Evolutionary conservation across 2,888 invertebrate species (phyloP).

Genomic region (Drosophila fungiperda): DNA sequence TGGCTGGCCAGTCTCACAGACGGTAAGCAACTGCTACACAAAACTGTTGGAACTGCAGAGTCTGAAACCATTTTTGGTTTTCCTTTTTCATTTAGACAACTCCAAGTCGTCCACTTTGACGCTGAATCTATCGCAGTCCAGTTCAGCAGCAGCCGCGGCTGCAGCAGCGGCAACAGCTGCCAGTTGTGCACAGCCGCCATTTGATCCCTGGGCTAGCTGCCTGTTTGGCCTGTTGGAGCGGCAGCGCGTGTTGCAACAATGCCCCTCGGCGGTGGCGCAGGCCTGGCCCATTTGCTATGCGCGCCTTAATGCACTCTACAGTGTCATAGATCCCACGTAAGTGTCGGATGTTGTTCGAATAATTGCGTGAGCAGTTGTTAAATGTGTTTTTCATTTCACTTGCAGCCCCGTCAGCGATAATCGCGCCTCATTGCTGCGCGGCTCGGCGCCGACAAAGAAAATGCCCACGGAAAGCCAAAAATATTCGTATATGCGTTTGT

Average conservation of each 20-base stretch:
- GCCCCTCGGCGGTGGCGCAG: slow-evolving; percentile 94
- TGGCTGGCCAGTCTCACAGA: slow-evolving; percentile 91
- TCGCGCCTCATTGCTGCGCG: slow-evolving; percentile 95
- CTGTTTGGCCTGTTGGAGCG: slow-evolving; percentile 95
- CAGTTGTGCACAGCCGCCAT: slow-evolving; percentile 84
- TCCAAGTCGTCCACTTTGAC: slow-evolving; percentile 85
- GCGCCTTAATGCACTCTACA: slow-evolving; percentile 94
- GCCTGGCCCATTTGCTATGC: slow-evolving; percentile 98
- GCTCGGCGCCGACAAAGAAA: slow-evolving; percentile 94
- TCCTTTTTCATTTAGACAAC: slow-evolving; percentile 72
- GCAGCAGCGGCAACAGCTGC: slow-evolving; percentile 54
- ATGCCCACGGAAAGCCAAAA: slow-evolving; percentile 93
- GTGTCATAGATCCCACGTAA: slow-evolving; percentile 97
- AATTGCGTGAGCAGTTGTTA: neutral
- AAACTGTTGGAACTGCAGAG: neutral
- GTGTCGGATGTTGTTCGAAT: slow-evolving; percentile 66
- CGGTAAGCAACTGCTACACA: slow-evolving; percentile 77
- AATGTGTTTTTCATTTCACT: slow-evolving; percentile 33
- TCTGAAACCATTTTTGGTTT: neutral
- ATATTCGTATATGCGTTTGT: slow-evolving; percentile 97
- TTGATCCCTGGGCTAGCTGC: slow-evolving; percentile 96
- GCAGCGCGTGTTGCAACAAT: slow-evolving; percentile 92
- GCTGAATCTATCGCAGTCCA: slow-evolving; percentile 83
- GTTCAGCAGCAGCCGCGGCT: slow-evolving; percentile 62
- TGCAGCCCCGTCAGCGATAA: slow-evolving; percentile 97